Conservation (phyloP, 35 echinoderm and acorn worm genomes). For the Strongylocentrotus purpuratus region DNA sequence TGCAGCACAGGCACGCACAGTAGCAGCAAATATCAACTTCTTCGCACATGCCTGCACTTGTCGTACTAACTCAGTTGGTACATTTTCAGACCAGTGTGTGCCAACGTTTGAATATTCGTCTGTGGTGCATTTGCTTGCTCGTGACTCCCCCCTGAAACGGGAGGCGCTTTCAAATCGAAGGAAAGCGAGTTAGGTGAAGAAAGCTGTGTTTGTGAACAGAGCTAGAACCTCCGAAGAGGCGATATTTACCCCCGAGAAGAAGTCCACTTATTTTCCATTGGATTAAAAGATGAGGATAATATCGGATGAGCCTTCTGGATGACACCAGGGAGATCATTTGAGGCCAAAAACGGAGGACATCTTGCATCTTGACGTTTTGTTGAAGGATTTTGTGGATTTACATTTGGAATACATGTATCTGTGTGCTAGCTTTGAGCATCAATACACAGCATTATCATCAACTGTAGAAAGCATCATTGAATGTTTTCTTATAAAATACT, state of each 20-base stretch:
- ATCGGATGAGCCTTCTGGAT: not conserved
- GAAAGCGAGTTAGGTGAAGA: not conserved
- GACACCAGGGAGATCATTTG: not conserved
- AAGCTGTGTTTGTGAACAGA: not conserved
- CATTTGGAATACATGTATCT: not conserved
- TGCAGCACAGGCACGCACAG: constrained; percentile 5
- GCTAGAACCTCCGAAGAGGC: not conserved
- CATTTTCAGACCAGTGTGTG: not conserved
- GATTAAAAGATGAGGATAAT: not conserved
- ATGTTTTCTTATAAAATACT: not conserved
- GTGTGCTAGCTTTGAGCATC: not conserved
- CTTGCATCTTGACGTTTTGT: not conserved
- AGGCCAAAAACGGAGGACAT: not conserved
- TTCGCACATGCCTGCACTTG: not conserved
- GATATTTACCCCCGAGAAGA: too few species aligned
- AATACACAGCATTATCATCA: not conserved
- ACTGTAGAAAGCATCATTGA: not conserved
- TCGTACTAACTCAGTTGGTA: not conserved
- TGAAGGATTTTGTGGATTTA: not conserved
- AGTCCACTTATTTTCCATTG: too few species aligned
- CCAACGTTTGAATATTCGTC: not conserved
- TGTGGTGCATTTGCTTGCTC: not conserved
- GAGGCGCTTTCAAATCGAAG: too few species aligned
- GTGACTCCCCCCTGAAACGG: not conserved
- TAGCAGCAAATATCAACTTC: not conserved